phyloP scores from a whole-genome alignment of 2,888 invertebrate genomes.

The Campoletis raptor region DNA sequence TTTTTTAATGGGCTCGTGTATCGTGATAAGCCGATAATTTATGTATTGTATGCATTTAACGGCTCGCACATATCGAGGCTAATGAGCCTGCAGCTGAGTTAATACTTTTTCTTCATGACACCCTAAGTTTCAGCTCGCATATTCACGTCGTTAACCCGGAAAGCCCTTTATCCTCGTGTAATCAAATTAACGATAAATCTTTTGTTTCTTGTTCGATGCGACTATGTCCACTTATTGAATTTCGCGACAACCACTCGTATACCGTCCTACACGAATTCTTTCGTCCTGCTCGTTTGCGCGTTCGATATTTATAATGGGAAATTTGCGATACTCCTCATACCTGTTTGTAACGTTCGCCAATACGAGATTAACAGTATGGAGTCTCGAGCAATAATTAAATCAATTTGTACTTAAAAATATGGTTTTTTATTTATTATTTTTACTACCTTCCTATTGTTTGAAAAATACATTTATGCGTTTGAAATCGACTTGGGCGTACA shows the following conservation, averaged over 20 bases:
- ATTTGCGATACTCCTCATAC: constrained; percentile 4
- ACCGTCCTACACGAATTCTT: constrained; percentile 51
- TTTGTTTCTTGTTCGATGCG: not conserved
- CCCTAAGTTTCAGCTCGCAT: constrained; percentile 9
- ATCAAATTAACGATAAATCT: constrained; percentile 1
- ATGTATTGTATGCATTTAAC: constrained; percentile 67
- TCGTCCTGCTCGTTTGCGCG: constrained; percentile 48
- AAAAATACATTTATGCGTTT: not conserved
- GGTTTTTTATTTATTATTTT: constrained; percentile 29
- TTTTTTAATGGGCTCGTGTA: constrained; percentile 50
- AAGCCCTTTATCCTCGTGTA: not conserved
- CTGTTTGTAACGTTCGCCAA: constrained; percentile 40
- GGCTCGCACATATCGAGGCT: constrained; percentile 44
- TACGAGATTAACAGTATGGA: constrained; percentile 57
- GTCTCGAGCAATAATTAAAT: constrained; percentile 75
- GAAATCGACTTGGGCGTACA: not conserved
- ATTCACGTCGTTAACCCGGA: not conserved
- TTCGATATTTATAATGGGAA: constrained; percentile 25
- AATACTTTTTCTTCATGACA: not conserved
- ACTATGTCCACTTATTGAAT: constrained; percentile 26
- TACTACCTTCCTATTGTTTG: not conserved
- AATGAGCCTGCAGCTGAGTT: constrained; percentile 49
- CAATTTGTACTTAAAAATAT: constrained; percentile 81
- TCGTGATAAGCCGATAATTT: constrained; percentile 40
- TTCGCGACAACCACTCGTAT: constrained; percentile 30